Conservation (phyloP, 2,888 invertebrate genomes). For the Frankliniella fusca region DNA sequence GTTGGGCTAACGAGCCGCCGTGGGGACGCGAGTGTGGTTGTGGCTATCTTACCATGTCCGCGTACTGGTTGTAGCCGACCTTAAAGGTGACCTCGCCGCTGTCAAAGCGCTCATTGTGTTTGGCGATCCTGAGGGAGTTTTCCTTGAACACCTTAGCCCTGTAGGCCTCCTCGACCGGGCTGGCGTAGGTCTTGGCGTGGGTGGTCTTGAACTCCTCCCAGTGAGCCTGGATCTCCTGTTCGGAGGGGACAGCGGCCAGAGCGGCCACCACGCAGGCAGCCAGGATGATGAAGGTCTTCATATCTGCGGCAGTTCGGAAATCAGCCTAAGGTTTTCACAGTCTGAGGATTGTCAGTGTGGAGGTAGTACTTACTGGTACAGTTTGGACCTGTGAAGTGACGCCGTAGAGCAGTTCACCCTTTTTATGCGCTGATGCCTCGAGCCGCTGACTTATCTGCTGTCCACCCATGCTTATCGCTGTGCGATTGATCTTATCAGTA, state of each 20-base stretch:
- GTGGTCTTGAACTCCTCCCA: constrained; percentile 48
- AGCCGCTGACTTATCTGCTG: no score
- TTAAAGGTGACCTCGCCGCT: constrained; percentile 61
- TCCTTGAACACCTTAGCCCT: constrained; percentile 84
- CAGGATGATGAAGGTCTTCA: constrained; percentile 3
- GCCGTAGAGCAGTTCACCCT: no score
- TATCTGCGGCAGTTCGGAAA: neutral
- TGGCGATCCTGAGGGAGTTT: constrained; percentile 74
- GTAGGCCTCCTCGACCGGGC: constrained; percentile 70
- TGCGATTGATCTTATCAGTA: no score
- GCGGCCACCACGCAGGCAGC: neutral
- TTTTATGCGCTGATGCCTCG: no score
- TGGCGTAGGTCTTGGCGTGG: constrained; percentile 63
- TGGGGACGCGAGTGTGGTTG: neutral
- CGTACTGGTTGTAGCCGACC: constrained; percentile 72
- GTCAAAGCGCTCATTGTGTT: constrained; percentile 72
- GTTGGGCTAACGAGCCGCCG: neutral
- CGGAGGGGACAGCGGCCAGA: neutral
- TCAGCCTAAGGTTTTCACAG: no score
- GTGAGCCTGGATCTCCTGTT: neutral
- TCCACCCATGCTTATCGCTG: no score
- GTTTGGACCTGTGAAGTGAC: no score
- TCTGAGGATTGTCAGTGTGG: no score
- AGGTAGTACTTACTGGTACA: no score
- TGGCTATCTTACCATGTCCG: constrained; percentile 61